These are phyloP conservation scores for Eudemis profundana DNA, from an alignment of 2,888 invertebrate genomes.

Conservation along the genomic window DNA sequence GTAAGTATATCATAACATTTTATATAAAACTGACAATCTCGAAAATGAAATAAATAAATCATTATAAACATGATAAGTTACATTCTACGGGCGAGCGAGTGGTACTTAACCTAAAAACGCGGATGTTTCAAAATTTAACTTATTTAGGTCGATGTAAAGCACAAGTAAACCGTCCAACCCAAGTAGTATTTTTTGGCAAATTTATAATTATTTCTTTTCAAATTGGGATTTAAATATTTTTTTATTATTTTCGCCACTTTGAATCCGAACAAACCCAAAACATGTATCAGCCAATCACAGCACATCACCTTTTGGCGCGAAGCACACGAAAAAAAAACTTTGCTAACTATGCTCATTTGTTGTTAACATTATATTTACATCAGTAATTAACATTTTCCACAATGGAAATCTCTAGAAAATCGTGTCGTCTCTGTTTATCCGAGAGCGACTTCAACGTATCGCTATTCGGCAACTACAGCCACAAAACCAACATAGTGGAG, in stretches of 20 bases:
- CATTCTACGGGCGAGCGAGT: slow-evolving; percentile 24
- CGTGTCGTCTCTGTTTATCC: slow-evolving; percentile 71
- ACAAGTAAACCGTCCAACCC: slow-evolving; percentile 77
- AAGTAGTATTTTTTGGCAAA: slow-evolving; percentile 68
- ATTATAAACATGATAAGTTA: slow-evolving; percentile 22
- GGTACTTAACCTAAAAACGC: slow-evolving; percentile 34
- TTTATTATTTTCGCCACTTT: slow-evolving; percentile 28
- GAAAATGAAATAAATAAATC: slow-evolving; percentile 19
- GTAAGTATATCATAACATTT: slow-evolving; percentile 33
- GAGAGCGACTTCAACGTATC: slow-evolving; percentile 75
- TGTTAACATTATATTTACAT: background rate
- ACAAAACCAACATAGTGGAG: slow-evolving; percentile 65
- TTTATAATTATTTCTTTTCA: slow-evolving; percentile 13
- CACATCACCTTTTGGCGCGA: slow-evolving; percentile 53
- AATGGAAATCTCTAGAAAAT: slow-evolving; percentile 70
- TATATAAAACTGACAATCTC: slow-evolving; percentile 37
- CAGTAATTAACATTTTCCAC: slow-evolving; percentile 39
- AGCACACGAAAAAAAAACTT: slow-evolving; percentile 22
- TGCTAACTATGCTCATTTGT: background rate
- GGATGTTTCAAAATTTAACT: slow-evolving; percentile 45
- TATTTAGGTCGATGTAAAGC: slow-evolving; percentile 60
- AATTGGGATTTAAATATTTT: slow-evolving; percentile 38
- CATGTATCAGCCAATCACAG: slow-evolving; percentile 48
- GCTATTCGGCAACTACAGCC: slow-evolving; percentile 67
- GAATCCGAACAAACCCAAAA: slow-evolving; percentile 37